These are phyloP conservation scores for Thomomys bottae DNA, from an alignment of 2,113 vertebrate species.

Conservation along the genomic window DNA sequence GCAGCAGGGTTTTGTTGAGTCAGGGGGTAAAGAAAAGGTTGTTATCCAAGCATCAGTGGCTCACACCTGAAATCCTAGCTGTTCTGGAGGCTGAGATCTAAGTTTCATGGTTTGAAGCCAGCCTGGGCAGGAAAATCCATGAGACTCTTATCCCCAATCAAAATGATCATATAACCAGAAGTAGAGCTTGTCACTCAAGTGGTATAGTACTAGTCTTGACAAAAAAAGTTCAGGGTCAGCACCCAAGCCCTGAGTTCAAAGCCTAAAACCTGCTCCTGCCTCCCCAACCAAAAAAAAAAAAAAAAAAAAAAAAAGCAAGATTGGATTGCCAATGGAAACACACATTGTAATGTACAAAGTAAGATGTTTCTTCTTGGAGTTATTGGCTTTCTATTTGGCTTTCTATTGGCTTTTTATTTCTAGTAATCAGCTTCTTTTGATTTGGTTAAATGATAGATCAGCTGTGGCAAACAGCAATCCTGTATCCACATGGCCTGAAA, in stretches of 20 bases:
- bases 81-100: too few species aligned
- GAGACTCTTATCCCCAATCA: too few species aligned
- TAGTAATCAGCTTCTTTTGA: neutral
- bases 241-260: too few species aligned
- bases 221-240: neutral
- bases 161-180: too few species aligned
- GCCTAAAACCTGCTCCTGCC: too few species aligned
- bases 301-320: neutral
- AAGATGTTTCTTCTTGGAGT: neutral
- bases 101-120: too few species aligned
- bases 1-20: neutral
- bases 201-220: neutral
- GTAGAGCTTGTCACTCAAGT: too few species aligned
- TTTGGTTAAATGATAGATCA: neutral
- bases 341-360: neutral
- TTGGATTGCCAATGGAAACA: fast-evolving
- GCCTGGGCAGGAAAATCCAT: too few species aligned
- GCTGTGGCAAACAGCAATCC: neutral
- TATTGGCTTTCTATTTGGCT: neutral
- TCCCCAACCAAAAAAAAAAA: too few species aligned
- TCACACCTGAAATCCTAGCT: too few species aligned
- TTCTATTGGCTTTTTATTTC: neutral
- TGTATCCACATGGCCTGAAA: slow-evolving; percentile 3
- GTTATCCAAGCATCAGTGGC: too few species aligned
- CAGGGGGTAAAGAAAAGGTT: neutral